These are phyloP conservation scores for Porites divaricata DNA, from an alignment of 92 coral and sea anemone genomes.

Conservation along the genomic window DNA sequence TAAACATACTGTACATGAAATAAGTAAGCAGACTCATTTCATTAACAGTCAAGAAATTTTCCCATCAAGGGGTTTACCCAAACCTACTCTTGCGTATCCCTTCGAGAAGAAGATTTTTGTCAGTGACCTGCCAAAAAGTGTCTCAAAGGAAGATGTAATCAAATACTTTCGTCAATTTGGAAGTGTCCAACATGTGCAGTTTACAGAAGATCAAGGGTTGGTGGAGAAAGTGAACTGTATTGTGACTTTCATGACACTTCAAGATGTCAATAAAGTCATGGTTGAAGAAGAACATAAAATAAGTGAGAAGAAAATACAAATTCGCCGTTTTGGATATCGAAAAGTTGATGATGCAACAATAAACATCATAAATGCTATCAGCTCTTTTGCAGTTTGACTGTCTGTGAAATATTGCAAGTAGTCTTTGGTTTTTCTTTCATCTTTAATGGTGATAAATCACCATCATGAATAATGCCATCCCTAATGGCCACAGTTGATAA, in stretches of 20 bases:
- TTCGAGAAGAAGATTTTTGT: conserved; percentile 39
- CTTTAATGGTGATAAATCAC: too few relatives aligned
- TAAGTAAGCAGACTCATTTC: conserved; percentile 5
- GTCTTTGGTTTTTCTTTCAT: neutral
- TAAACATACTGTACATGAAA: neutral
- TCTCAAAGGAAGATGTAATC: conserved; percentile 24
- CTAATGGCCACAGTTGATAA: too few relatives aligned
- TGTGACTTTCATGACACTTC: conserved; percentile 21
- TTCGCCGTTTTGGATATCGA: conserved; percentile 23
- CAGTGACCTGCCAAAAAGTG: conserved; percentile 30
- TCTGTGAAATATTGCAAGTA: neutral
- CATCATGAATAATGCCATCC: too few relatives aligned
- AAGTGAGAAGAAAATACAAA: neutral
- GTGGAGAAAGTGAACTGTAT: conserved; percentile 19
- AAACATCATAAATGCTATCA: neutral
- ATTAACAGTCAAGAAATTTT: neutral
- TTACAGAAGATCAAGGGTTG: conserved; percentile 6
- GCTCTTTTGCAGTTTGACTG: neutral
- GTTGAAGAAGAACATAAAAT: conserved; percentile 2
- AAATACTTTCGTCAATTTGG: conserved; percentile 62
- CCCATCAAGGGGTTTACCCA: neutral
- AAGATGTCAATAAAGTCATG: conserved; percentile 23
- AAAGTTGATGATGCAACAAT: neutral
- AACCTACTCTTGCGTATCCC: neutral
- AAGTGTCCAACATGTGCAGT: conserved; percentile 19